phyloP scores from a whole-genome alignment of 2,113 vertebrate species.

The Hepsetus odoe region DNA sequence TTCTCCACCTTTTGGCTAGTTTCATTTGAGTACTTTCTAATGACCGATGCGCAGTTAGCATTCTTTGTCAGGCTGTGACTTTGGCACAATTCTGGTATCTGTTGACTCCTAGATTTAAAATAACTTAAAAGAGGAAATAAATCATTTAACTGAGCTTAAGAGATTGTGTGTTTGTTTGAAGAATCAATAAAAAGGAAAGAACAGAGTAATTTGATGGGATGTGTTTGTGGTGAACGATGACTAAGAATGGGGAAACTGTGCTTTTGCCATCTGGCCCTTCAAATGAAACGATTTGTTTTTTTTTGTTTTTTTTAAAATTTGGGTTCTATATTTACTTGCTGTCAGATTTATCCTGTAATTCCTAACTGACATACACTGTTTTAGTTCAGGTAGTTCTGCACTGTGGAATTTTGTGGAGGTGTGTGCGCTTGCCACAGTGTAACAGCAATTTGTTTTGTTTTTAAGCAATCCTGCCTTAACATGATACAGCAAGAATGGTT shows the following conservation, averaged over 20 bases:
- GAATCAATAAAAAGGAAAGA: not conserved
- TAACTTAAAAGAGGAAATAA: not conserved
- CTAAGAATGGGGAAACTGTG: constrained; percentile 12
- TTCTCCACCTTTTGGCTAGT: too few relatives aligned
- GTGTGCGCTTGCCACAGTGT: not conserved
- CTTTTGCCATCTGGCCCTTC: constrained; percentile 24
- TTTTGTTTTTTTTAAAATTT: constrained; percentile 43
- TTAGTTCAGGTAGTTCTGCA: constrained; percentile 34
- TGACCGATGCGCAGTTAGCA: too few relatives aligned
- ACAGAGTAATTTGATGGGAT: not conserved
- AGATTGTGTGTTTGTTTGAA: too few relatives aligned
- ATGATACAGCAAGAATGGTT: constrained; percentile 96
- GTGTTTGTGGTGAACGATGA: constrained; percentile 21
- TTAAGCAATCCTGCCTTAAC: constrained; percentile 88
- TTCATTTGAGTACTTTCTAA: not conserved
- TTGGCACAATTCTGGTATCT: not conserved
- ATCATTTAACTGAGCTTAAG: not conserved
- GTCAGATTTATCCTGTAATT: constrained; percentile 53
- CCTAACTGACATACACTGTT: constrained; percentile 33
- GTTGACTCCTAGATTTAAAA: not conserved
- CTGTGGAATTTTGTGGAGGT: constrained; percentile 32
- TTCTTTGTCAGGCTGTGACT: not conserved
- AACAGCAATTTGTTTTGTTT: constrained; percentile 52
- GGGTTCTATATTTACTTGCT: constrained; percentile 43
- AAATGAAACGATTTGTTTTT: constrained; percentile 27